Conservation (phyloP, 2,797 vertebrate genomes). For the Anableps anableps region DNA sequence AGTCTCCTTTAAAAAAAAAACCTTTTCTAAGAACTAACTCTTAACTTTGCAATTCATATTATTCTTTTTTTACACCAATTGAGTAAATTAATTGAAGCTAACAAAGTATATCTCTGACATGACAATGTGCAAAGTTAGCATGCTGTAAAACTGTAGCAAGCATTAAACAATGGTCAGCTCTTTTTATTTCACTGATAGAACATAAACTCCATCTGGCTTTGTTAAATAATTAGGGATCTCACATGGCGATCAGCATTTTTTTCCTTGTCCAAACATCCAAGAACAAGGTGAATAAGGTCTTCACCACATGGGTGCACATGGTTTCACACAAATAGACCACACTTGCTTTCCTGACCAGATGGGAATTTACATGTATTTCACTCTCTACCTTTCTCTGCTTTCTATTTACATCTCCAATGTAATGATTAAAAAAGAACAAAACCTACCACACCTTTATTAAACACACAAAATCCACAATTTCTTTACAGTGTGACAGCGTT, state of each 20-base stretch:
- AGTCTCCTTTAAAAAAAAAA: conserved; percentile 5
- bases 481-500: not conserved
- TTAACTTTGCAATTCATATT: not conserved
- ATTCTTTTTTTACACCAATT: too few species aligned
- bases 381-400: too few species aligned
- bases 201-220: conserved; percentile 1
- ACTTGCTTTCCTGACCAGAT: not conserved
- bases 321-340: not conserved
- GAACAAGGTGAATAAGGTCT: not conserved
- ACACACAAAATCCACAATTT: not conserved
- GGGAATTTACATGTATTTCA: not conserved
- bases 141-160: not conserved
- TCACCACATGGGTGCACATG: not conserved
- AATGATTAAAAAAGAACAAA: not conserved
- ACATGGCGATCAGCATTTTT: conserved; percentile 7
- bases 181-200: conserved; percentile 3
- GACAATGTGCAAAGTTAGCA: not conserved
- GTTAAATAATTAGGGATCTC: not conserved
- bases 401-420: not conserved
- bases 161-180: not conserved
- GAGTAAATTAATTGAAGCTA: too few species aligned
- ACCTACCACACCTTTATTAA: not conserved
- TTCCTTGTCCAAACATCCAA: not conserved
- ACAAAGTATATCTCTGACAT: not conserved
- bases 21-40: not conserved